phyloP scores from a whole-genome alignment of 2,888 invertebrate species.

The Eumacrocentrus americanus region DNA sequence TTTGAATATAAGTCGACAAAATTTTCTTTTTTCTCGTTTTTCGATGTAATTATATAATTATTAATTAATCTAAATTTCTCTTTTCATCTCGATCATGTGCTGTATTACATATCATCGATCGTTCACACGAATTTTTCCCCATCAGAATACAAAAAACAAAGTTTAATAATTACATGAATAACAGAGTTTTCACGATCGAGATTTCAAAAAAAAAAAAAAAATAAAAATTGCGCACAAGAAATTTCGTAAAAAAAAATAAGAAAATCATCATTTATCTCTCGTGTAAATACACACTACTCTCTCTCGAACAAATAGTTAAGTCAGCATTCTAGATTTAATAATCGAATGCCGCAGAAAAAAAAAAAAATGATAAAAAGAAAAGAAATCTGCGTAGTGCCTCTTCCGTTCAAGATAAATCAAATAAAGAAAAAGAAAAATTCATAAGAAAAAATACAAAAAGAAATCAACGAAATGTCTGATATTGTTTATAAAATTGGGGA shows the following conservation, averaged over 20 bases:
- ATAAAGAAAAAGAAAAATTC: not conserved
- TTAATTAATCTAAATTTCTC: conserved; percentile 5
- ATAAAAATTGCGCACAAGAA: conserved; percentile 1
- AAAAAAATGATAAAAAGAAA: not conserved
- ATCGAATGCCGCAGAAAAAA: not conserved
- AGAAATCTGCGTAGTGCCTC: not conserved
- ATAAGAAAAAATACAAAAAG: not conserved
- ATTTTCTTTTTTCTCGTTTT: conserved; percentile 14
- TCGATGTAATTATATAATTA: conserved; percentile 9
- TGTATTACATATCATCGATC: conserved; percentile 10
- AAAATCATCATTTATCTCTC: not conserved
- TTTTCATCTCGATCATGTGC: not conserved
- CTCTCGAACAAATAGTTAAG: conserved; percentile 15
- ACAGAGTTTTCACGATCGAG: not conserved
- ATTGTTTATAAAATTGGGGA: not conserved
- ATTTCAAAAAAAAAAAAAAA: not conserved
- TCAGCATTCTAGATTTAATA: not conserved
- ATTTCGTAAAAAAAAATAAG: not conserved
- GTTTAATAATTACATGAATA: not conserved
- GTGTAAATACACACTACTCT: conserved; percentile 12
- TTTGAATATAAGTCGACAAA: no score
- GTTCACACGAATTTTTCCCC: not conserved
- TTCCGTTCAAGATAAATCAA: not conserved
- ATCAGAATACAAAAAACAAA: not conserved
- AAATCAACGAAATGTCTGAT: not conserved